phyloP scores from a whole-genome alignment of 2,113 vertebrate genomes.

The Papio anubis region DNA sequence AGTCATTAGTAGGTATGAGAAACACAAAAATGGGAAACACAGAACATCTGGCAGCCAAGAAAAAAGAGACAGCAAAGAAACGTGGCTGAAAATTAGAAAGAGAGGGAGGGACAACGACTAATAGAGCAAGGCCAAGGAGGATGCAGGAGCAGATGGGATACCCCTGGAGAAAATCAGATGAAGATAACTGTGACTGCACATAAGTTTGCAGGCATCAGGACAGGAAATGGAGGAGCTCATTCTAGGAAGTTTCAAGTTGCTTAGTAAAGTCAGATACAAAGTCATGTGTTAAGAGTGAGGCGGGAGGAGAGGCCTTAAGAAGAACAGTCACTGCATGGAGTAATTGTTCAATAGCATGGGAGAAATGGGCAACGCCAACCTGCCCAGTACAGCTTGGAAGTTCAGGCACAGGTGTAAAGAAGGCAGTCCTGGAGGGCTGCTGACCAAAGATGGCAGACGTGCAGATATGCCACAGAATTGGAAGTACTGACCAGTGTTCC shows the following conservation, averaged over 20 bases:
- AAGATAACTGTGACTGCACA: background rate
- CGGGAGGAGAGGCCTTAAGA: background rate
- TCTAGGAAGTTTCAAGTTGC: background rate
- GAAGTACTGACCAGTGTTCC: background rate
- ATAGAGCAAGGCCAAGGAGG: background rate
- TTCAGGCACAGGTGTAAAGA: background rate
- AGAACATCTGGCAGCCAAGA: background rate
- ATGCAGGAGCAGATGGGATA: background rate
- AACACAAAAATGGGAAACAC: background rate
- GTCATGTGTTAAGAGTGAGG: background rate
- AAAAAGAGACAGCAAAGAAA: background rate
- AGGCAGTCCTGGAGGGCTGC: background rate
- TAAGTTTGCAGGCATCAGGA: background rate
- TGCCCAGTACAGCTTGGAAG: background rate
- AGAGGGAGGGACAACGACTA: background rate
- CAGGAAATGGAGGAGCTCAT: background rate
- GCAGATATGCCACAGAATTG: fast-evolving
- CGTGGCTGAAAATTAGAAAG: background rate
- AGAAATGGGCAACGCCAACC: background rate
- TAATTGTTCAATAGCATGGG: background rate
- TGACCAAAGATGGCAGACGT: background rate
- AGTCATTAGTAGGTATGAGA: background rate
- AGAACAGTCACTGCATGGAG: background rate
- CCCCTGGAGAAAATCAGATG: background rate
- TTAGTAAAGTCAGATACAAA: background rate